Evolutionary conservation across 2,797 vertebrate genomes (phyloP).

Genomic region (Acridotheres tristis): DNA sequence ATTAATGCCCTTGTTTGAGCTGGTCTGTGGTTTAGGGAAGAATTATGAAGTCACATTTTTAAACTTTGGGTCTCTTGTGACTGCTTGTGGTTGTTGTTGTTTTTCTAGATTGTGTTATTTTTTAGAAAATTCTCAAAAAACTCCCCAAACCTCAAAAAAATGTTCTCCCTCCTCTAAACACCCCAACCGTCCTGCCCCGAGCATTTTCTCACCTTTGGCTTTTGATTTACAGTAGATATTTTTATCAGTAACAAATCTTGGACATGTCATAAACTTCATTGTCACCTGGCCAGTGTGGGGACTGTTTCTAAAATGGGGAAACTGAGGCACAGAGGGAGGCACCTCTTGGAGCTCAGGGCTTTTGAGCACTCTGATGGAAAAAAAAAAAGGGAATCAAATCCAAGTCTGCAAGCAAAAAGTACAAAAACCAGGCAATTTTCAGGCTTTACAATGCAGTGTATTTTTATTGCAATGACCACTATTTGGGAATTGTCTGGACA

Average conservation of each 20-base stretch:
- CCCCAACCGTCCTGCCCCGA: fast-evolving
- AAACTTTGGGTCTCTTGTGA: not conserved
- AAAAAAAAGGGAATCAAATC: not conserved
- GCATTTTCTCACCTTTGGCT: not conserved
- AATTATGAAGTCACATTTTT: not conserved
- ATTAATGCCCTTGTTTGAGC: not conserved
- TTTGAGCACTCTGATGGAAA: not conserved
- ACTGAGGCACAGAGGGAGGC: not conserved
- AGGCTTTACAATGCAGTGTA: not conserved
- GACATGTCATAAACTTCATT: not conserved
- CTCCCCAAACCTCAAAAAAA: not conserved
- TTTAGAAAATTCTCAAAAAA: not conserved
- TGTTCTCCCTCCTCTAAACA: fast-evolving
- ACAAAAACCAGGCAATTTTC: not conserved
- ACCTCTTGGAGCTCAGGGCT: fast-evolving
- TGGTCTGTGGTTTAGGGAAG: not conserved
- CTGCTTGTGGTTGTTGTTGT: not conserved
- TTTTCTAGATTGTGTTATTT: not conserved
- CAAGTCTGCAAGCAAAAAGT: not conserved
- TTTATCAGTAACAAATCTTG: not conserved
- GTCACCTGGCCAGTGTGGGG: not conserved
- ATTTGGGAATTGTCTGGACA: not conserved
- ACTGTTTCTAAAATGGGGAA: not conserved
- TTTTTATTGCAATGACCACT: not conserved
- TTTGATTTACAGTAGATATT: not conserved